phyloP scores from a whole-genome alignment of 1,140 invertebrate species.

The Caenorhabditis brenneri region DNA sequence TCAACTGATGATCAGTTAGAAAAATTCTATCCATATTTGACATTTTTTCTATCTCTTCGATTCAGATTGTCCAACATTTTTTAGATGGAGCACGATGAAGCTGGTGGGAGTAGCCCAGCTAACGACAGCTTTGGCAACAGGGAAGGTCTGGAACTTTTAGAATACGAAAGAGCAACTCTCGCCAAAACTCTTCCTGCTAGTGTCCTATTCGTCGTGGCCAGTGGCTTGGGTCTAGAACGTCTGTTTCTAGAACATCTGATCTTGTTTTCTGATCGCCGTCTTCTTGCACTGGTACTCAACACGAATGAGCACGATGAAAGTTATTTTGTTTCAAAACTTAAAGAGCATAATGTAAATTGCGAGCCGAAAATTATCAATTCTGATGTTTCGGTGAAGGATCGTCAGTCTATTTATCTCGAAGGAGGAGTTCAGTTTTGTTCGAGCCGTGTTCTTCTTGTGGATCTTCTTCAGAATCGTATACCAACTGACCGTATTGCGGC shows the following conservation, averaged over 20 bases:
- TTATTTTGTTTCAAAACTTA: constrained; percentile 62
- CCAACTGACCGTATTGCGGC: constrained; percentile 87
- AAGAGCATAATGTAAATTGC: constrained; percentile 49
- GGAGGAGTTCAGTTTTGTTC: constrained; percentile 89
- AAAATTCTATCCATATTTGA: background rate
- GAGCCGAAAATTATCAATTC: constrained; percentile 55
- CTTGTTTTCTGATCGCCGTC: constrained; percentile 61
- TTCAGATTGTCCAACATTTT: background rate
- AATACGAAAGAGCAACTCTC: constrained; percentile 21
- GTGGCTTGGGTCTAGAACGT: constrained; percentile 65
- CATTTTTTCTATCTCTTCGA: background rate
- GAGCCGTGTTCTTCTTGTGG: constrained; percentile 91
- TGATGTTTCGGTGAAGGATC: constrained; percentile 62
- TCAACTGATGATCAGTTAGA: background rate
- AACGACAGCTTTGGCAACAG: constrained; percentile 18
- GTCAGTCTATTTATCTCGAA: constrained; percentile 79
- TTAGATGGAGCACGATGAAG: constrained; percentile 7
- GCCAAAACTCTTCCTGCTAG: constrained; percentile 6
- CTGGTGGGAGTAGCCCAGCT: background rate
- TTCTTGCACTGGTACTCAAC: constrained; percentile 64
- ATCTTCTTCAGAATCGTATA: constrained; percentile 88
- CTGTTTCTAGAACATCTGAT: constrained; percentile 66
- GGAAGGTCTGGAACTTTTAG: background rate
- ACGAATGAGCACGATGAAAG: constrained; percentile 65
- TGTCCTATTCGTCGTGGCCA: constrained; percentile 47